phyloP scores from a whole-genome alignment of 2,888 invertebrate species.

The Epirrhoe tristata region DNA sequence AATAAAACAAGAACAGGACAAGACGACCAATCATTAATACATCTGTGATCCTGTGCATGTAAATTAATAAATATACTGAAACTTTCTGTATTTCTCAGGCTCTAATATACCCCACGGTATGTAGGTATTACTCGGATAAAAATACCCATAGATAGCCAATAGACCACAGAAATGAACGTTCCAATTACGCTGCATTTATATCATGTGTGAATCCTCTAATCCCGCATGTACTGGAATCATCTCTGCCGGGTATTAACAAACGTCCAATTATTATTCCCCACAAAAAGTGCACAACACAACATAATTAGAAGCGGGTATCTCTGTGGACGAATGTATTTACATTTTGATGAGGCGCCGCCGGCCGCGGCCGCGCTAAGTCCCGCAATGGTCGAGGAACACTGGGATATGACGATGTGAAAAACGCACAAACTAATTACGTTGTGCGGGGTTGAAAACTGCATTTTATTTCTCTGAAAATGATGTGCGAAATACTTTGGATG shows the following conservation, averaged over 20 bases:
- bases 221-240: background rate
- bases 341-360: slow-evolving; percentile 44
- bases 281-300: slow-evolving; percentile 33
- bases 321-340: slow-evolving; percentile 37
- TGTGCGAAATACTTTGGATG: background rate
- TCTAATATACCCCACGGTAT: too few relatives aligned
- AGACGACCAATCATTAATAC: too few relatives aligned
- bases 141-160: too few relatives aligned
- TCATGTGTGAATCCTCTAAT: background rate
- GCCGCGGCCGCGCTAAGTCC: slow-evolving; percentile 24
- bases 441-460: slow-evolving; percentile 15
- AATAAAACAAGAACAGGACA: too few relatives aligned
- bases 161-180: background rate
- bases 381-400: slow-evolving; percentile 36
- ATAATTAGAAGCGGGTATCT: slow-evolving; percentile 37
- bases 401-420: slow-evolving; percentile 31
- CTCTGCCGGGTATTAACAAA: slow-evolving; percentile 4
- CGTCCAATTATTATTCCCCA: slow-evolving; percentile 15
- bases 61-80: too few relatives aligned
- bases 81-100: too few relatives aligned
- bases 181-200: background rate
- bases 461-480: background rate
- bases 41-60: too few relatives aligned
- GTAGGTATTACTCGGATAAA: too few relatives aligned
- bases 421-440: slow-evolving; percentile 39